Evolutionary conservation across 2,797 vertebrate species (phyloP), one percentile per base, ranked within the genome.

Genomic region (Spheniscus humboldti): DNA sequence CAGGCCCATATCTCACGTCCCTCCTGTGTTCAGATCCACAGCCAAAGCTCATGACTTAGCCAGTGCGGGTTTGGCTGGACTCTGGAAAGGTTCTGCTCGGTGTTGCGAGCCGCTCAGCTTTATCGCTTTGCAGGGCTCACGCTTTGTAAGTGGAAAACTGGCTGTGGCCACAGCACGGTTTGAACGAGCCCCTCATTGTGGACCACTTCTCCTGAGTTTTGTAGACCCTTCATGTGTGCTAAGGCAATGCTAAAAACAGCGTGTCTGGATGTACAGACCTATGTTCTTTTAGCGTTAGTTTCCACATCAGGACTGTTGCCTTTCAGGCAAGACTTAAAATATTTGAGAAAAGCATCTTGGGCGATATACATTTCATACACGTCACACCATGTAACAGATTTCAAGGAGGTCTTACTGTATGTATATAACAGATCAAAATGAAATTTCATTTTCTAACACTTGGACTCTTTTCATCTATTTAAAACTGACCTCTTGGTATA

Each of bases 351-450:
- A 89, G 1, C 12, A 22, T 37, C 9, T 30, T 67, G 17, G 35
- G 3, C 0, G 7, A 52, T 33, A 4, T 3, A 12, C 7, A 6
- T 52, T 43, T 88, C 20, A 6, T 43, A n/a, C 11, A 1, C 24
- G 16, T 78, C 57, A 24, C 17, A 20, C 37, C 0, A 0, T 17
- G 3, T 31, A 73, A 31, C 2, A 50, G 8, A 22, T 86, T 86
- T 86, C 57, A 35, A 39, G 45, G n/a, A 63, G 31, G 9, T 71
- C 33, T 86, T 77, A 10, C 33, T 67, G 33, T 7, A 15, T 39
- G 7, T 31, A 8, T 19, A 7, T 37, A 66, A 47, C 50, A 66
- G 57, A 63, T 37, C 10, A 69, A 73, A 89, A 47, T 10, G 31
- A 67, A 37, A 19, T 73, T 86, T 88, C 12, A 7, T 77, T 75